Percentiles rank a stretch among this genome's conserved stretches.
Evolutionary conservation across 2,797 vertebrate genomes (phyloP).

Genomic region (Glyptemys insculpta): DNA sequence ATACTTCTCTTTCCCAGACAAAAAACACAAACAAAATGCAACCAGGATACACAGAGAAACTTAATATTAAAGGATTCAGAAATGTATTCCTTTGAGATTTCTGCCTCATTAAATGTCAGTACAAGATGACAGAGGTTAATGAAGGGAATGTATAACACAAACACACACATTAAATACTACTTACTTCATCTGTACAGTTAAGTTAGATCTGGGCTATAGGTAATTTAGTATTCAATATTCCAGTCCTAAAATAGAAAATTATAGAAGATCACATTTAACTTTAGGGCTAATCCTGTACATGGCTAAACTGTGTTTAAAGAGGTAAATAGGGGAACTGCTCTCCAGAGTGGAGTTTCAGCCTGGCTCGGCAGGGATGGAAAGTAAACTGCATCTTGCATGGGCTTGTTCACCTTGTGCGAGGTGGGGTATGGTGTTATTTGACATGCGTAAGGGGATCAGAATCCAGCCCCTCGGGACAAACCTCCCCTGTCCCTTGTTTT

Average conservation of each 20-base stretch:
- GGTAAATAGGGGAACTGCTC: neutral
- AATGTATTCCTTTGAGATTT: conserved; percentile 39
- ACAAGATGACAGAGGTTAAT: neutral
- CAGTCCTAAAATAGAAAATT: neutral
- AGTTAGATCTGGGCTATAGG: neutral
- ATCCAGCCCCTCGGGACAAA: neutral
- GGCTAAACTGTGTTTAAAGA: neutral
- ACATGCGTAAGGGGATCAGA: neutral
- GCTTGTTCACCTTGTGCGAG: neutral
- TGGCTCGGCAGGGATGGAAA: neutral
- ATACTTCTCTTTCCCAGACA: conserved; percentile 32
- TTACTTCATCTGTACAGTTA: neutral
- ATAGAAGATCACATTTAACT: neutral
- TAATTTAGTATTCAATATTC: neutral
- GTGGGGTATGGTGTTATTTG: neutral
- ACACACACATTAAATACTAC: neutral
- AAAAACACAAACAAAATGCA: conserved; percentile 60
- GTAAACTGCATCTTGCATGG: accelerated
- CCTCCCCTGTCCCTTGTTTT: neutral
- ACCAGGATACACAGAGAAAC: conserved; percentile 15
- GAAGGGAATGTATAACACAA: neutral
- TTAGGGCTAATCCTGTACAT: neutral
- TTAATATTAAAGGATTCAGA: conserved; percentile 14
- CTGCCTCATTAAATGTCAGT: neutral
- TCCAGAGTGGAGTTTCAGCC: neutral